Evolutionary conservation across 2,797 vertebrate genomes (phyloP), one percentile per base, ranked within the genome.

Genomic region (Bucorvus abyssinicus): DNA sequence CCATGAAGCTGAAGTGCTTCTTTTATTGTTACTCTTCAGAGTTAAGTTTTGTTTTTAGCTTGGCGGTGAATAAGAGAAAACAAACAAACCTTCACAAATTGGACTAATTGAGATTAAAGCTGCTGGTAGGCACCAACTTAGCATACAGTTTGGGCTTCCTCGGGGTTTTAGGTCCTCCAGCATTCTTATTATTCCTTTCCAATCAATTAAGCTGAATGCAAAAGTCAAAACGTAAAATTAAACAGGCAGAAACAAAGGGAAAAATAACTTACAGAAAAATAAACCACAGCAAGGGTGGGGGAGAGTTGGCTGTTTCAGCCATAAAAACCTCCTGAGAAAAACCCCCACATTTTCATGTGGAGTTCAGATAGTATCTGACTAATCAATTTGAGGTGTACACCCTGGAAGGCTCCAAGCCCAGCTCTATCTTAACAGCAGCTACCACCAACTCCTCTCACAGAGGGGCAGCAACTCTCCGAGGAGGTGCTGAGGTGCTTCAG

Each of bases 11-110:
- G 74, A 77, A 87, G 87, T 91, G 34, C 67, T 91, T 83, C n/a
- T 75, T 84, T 89, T 91, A 64, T 91, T 93, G 67, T 79, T 92
- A 30, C 53, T 87, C 63, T 75, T 94, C 86, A 93, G 74, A 95
- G 86, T 87, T 91, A 91, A 96, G 60, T 92, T 96, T 97, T 95
- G 76, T 38, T 90, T 96, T 94, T 90, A 95, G 64, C 57, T 97
- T 97, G 71, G 77, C 40, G 80, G 68, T 88, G 91, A 94, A 94
- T 92, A 90, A 88, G 89, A 92, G 88, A 79, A 94, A 92, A 88
- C 89, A 89, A 95, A 74, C 83, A 94, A 90, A 93, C 63, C 79
- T 63, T 89, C 84, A 60, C n/a, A 93, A 95, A 93, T 88, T 96
- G 79, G 91, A 90, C 80, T 94, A 93, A 93, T 55, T 90, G 91